Conservation (phyloP, 2,888 invertebrate species). For the Hypercompe scribonia region DNA sequence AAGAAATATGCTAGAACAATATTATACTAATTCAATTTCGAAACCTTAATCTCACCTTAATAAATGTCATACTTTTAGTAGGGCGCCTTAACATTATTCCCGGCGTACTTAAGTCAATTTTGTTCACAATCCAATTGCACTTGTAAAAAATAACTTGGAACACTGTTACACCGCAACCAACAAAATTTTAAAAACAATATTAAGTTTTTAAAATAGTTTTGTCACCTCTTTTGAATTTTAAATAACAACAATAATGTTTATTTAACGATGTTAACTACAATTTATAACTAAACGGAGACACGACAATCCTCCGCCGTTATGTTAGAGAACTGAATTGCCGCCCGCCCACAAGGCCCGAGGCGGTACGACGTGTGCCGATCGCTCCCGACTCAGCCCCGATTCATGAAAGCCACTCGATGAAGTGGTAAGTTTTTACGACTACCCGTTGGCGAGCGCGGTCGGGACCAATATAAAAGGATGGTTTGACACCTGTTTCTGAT, state of each 20-base stretch:
- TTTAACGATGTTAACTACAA: conserved; percentile 72
- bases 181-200: conserved; percentile 32
- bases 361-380: conserved; percentile 60
- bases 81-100: conserved; percentile 72
- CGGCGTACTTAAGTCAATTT: conserved; percentile 70
- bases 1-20: conserved; percentile 7
- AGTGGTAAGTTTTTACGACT: conserved; percentile 85
- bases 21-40: conserved; percentile 35
- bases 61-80: conserved; percentile 69
- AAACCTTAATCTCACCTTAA: conserved; percentile 66
- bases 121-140: conserved; percentile 75
- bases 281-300: conserved; percentile 44
- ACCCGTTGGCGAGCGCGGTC: conserved; percentile 75
- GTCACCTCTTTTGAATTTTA: conserved; percentile 40
- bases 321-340: conserved; percentile 75
- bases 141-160: conserved; percentile 57
- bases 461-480: conserved; percentile 78
- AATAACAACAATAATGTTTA: conserved; percentile 59
- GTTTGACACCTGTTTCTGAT: conserved; percentile 77
- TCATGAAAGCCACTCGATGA: conserved; percentile 83
- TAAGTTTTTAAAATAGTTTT: conserved; percentile 32
- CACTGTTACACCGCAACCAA: conserved; percentile 58
- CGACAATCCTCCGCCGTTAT: conserved; percentile 61
- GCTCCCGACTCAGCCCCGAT: conserved; percentile 65
- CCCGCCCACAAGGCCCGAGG: conserved; percentile 73